A percentile compares a stretch with the other conserved stretches of the same genome.
These are phyloP conservation scores for Rhingia rostrata DNA, from an alignment of 2,888 invertebrate species.

Conservation along the genomic window DNA sequence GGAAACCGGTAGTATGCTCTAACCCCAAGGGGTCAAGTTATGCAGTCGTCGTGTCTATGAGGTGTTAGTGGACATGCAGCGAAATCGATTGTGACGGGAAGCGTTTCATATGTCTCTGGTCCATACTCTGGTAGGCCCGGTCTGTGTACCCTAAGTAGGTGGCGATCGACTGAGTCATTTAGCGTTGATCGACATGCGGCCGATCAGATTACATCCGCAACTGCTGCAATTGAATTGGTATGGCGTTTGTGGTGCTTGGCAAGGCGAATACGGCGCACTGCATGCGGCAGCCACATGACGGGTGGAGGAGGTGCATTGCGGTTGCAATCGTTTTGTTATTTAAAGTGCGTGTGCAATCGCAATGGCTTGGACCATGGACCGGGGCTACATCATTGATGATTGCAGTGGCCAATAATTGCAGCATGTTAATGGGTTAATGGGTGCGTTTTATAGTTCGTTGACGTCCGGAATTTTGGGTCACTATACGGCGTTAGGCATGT, in stretches of 20 bases:
- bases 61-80: conserved; percentile 47
- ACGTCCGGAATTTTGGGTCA: conserved; percentile 35
- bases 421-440: conserved; percentile 39
- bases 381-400: not conserved
- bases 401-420: conserved; percentile 36
- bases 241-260: conserved; percentile 23
- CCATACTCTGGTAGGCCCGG: not conserved
- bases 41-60: conserved; percentile 67
- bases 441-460: conserved; percentile 17
- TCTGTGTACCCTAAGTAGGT: conserved; percentile 18
- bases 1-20: conserved; percentile 18
- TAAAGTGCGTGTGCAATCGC: conserved; percentile 49
- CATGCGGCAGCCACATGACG: not conserved
- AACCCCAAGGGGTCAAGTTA: conserved; percentile 71
- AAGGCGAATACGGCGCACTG: not conserved
- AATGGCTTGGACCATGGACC: conserved; percentile 16
- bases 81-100: conserved; percentile 25
- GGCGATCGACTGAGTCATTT: conserved; percentile 70
- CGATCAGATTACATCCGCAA: conserved; percentile 72
- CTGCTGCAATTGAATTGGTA: conserved; percentile 29
- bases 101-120: conserved; percentile 14
- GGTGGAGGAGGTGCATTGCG: conserved; percentile 14
- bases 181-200: conserved; percentile 71
- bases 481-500: conserved; percentile 1
- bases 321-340: conserved; percentile 61